Percentiles rank a stretch among this genome's conserved stretches.
phyloP scores from a whole-genome alignment of 2,888 invertebrate species.

The Lottia scabra region DNA sequence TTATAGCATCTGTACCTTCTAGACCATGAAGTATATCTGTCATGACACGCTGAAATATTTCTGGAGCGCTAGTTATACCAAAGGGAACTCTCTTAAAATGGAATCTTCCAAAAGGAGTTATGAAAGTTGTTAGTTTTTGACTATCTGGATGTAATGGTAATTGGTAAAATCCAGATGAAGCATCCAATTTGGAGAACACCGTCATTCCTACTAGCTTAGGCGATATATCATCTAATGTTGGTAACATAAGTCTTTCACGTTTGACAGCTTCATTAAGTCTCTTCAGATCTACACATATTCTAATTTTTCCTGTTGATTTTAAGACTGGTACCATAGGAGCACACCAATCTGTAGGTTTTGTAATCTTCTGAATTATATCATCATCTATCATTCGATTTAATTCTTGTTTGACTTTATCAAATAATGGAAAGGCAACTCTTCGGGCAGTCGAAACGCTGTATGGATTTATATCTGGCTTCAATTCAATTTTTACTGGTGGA shows the following conservation, averaged over 20 bases:
- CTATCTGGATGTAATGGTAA: slow-evolving; percentile 22
- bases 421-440: slow-evolving; percentile 26
- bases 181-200: slow-evolving; percentile 26
- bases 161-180: slow-evolving; percentile 27
- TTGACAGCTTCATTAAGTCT: slow-evolving; percentile 24
- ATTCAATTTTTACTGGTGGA: too few relatives aligned
- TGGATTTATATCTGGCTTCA: too few relatives aligned
- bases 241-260: slow-evolving; percentile 27
- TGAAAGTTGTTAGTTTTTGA: slow-evolving; percentile 23
- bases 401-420: slow-evolving; percentile 22
- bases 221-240: slow-evolving; percentile 27
- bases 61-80: slow-evolving; percentile 25
- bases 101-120: slow-evolving; percentile 28
- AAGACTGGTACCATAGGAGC: slow-evolving; percentile 25
- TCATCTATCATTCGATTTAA: slow-evolving; percentile 18
- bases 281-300: slow-evolving; percentile 30
- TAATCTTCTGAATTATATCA: slow-evolving; percentile 25
- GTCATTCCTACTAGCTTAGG: slow-evolving; percentile 24
- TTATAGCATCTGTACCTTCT: slow-evolving; percentile 2
- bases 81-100: slow-evolving; percentile 22
- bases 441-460: slow-evolving; percentile 21
- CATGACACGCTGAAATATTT: slow-evolving; percentile 30
- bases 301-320: slow-evolving; percentile 18
- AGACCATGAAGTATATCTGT: slow-evolving; percentile 8
- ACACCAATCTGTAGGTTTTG: slow-evolving; percentile 29